Base-by-base conservation (phyloP, 1,140 invertebrate species). In the Drosophila asahinai region DNA sequence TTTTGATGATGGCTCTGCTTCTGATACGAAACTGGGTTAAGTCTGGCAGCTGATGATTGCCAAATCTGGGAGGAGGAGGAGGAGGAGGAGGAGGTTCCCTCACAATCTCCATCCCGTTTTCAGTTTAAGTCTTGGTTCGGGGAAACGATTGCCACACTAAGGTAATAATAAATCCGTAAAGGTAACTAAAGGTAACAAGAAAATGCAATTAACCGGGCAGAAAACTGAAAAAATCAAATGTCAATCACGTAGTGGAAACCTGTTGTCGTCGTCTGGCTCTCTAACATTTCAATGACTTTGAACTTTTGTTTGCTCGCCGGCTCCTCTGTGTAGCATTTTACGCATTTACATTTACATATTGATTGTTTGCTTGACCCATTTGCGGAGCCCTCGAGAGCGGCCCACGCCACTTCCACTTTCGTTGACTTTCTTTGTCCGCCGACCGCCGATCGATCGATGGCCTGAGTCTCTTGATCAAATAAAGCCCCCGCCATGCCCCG, bases 321-420 rank as follows among this genome's bases (percentile, higher is more conserved):
- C 47, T 19, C 30, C 48, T 63, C 48, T 66, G 40, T 55, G 48
- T 60, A 67, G 60, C 81, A 80, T 55, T 55, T 55, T 55, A 55
- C 36, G 38, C 54, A 55, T 55, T 55, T 55, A 55, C 52, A 55
- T 89, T 81, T 54, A 78, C 81, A 89, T 87, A 83, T 87, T 79
- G 73, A 84, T 89, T 83, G 64, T 87, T 87, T 66, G 81, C 70
- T 78, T 87, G 86, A 89, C 84, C 84, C 77, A 87, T 87, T 90
- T 86, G 43, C 40, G 30, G 62, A 52, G 80, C 77, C 70, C 71
- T 83, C 47, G 57, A 86, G 71, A 66, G 66, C 77, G 62, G 64
- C 84, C 84, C 84, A 87, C 84, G 84, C 84, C 84, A 87, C 84
- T 87, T 87, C 84, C 81, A 87, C 84, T 87, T 87, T 87, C 84